These are phyloP conservation scores for Trachurus trachurus DNA, from an alignment of 2,797 vertebrate species.

Conservation along the genomic window DNA sequence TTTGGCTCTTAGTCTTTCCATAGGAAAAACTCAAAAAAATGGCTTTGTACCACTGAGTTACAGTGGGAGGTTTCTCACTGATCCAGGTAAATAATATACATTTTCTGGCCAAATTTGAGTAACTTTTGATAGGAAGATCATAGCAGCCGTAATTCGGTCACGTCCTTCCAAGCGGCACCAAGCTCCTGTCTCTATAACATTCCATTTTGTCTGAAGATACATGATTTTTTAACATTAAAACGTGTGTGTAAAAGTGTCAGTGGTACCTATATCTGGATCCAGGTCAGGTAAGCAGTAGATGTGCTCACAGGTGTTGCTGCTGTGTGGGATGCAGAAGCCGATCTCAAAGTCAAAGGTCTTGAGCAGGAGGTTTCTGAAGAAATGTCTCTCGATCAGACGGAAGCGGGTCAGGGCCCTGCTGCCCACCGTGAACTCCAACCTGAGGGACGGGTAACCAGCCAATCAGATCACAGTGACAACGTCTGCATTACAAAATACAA, in stretches of 20 bases:
- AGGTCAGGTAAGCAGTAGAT: constrained; percentile 93
- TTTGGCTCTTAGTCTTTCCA: too few species aligned
- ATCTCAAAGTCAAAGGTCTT: constrained; percentile 96
- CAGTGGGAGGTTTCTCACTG: too few species aligned
- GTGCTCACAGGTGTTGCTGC: constrained; percentile 94
- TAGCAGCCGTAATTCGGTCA: too few species aligned
- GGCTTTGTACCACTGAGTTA: too few species aligned
- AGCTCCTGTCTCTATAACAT: too few species aligned
- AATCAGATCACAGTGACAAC: neutral
- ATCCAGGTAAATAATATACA: too few species aligned
- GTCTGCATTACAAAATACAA: neutral
- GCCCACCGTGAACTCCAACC: constrained; percentile 94
- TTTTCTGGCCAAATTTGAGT: too few species aligned
- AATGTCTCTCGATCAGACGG: constrained; percentile 93
- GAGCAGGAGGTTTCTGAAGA: constrained; percentile 90
- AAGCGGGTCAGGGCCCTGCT: constrained; percentile 90
- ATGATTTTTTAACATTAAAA: too few species aligned
- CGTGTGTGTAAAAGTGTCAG: neutral
- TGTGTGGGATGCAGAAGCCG: constrained; percentile 94
- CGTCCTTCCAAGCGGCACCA: too few species aligned
- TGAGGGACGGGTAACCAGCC: constrained; percentile 53
- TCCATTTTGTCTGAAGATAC: too few species aligned
- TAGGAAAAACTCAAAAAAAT: too few species aligned
- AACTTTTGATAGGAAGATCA: too few species aligned
- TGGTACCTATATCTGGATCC: constrained; percentile 88